Conservation (phyloP, 2,797 vertebrate species). For the Arrhamphus sclerolepis region DNA sequence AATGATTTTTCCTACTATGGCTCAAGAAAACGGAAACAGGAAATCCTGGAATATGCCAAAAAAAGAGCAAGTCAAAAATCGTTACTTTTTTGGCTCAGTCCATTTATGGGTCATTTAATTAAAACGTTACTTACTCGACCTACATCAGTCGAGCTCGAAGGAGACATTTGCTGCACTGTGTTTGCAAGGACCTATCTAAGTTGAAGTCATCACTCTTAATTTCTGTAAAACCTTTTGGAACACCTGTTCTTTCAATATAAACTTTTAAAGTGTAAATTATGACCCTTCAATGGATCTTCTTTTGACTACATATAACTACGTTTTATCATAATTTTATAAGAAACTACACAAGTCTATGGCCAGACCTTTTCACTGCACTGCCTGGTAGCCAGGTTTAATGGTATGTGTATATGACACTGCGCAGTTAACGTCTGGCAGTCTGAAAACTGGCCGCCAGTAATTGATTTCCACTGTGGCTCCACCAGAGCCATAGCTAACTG, state of each 20-base stretch:
- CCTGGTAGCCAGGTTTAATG: slow-evolving; percentile 8
- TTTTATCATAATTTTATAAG: background rate
- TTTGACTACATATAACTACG: no score
- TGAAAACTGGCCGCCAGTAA: slow-evolving; percentile 59
- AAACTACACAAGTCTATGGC: background rate
- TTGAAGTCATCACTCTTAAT: background rate
- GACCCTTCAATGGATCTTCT: no score
- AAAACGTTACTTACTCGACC: no score
- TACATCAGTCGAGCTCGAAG: no score
- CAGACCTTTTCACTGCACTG: background rate
- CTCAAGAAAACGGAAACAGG: no score
- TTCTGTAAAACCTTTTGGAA: background rate
- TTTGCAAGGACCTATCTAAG: background rate
- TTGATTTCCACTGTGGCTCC: slow-evolving; percentile 58
- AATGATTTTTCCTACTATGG: no score
- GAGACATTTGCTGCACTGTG: no score
- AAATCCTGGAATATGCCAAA: no score
- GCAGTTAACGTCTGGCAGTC: slow-evolving; percentile 28
- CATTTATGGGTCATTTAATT: no score
- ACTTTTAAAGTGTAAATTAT: background rate
- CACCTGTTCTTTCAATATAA: background rate
- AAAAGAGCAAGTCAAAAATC: no score
- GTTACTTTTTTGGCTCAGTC: no score
- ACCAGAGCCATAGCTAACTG: slow-evolving; percentile 45
- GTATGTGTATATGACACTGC: background rate